Evolutionary conservation across 2,797 vertebrate species (phyloP).

Genomic region (Leptoclinus maculatus): DNA sequence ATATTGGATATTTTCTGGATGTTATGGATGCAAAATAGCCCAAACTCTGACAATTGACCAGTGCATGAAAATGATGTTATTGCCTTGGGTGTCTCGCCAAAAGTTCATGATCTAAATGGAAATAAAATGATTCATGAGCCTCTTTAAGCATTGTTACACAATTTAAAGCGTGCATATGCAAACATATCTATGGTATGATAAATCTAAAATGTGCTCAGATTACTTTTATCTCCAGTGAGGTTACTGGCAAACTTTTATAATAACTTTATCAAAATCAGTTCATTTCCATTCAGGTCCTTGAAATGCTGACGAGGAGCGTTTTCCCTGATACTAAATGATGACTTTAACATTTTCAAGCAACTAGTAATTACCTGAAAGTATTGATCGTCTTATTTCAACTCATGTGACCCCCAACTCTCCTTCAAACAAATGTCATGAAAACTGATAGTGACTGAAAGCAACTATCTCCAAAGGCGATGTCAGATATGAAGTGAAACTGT

Average conservation of each 20-base stretch:
- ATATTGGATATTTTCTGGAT: too few relatives aligned
- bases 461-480: slow-evolving; percentile 8
- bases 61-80: too few relatives aligned
- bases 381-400: slow-evolving; percentile 37
- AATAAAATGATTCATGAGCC: too few relatives aligned
- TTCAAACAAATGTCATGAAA: slow-evolving; percentile 37
- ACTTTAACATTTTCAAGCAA: slow-evolving; percentile 42
- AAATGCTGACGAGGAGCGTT: slow-evolving; percentile 6
- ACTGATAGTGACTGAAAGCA: slow-evolving; percentile 33
- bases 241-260: background rate
- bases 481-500: slow-evolving; percentile 22
- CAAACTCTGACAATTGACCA: too few relatives aligned
- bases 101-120: too few relatives aligned
- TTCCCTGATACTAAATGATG: slow-evolving; percentile 7
- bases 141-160: background rate
- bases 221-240: background rate
- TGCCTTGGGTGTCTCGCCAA: too few relatives aligned
- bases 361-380: slow-evolving; percentile 31
- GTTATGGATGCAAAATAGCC: too few relatives aligned
- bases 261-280: background rate
- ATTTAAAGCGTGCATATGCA: background rate
- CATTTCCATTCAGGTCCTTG: background rate
- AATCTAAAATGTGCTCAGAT: background rate
- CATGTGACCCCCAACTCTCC: slow-evolving; percentile 2
- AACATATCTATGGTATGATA: background rate